A percentile compares a stretch with the other conserved stretches of the same genome.
Evolutionary conservation across 2,797 vertebrate genomes (phyloP).

Genomic region (Lutjanus argentimaculatus): DNA sequence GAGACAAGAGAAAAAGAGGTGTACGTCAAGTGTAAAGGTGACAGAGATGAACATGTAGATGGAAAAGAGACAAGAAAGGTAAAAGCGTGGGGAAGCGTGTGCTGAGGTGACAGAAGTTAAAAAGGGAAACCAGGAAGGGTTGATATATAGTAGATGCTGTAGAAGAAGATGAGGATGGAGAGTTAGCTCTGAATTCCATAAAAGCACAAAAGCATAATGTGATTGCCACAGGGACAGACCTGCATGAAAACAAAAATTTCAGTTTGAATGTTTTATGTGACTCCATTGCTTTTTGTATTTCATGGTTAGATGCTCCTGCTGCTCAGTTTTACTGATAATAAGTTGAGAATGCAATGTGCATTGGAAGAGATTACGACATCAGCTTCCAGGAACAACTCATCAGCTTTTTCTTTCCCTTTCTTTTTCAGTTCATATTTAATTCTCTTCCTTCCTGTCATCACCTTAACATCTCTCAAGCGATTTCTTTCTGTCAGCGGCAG

Average conservation of each 20-base stretch:
- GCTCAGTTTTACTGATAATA: conserved; percentile 50
- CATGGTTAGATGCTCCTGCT: conserved; percentile 54
- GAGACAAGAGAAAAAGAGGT: conserved; percentile 10
- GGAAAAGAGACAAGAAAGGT: background rate
- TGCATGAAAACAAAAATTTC: conserved; percentile 30
- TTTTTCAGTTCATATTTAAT: conserved; percentile 32
- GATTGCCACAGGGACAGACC: conserved; percentile 37
- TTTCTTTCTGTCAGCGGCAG: conserved; percentile 21
- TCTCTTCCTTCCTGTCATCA: conserved; percentile 37
- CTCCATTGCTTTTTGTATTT: conserved; percentile 63
- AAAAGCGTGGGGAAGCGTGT: background rate
- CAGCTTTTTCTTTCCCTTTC: conserved; percentile 23
- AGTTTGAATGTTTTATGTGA: conserved; percentile 52
- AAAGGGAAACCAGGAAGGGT: background rate
- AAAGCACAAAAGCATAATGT: conserved; percentile 42
- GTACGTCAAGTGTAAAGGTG: conserved; percentile 7
- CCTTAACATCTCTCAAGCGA: conserved; percentile 39
- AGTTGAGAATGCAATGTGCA: conserved; percentile 43
- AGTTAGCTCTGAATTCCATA: conserved; percentile 20
- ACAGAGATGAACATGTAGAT: conserved; percentile 29
- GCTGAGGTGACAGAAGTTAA: background rate
- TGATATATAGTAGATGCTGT: background rate
- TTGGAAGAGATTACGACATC: conserved; percentile 48
- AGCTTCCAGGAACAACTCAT: conserved; percentile 30
- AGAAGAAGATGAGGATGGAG: conserved; percentile 2